A percentile compares a stretch with the other conserved stretches of the same genome.
Conservation (phyloP, 2,888 invertebrate genomes). For the Boloria selene region DNA sequence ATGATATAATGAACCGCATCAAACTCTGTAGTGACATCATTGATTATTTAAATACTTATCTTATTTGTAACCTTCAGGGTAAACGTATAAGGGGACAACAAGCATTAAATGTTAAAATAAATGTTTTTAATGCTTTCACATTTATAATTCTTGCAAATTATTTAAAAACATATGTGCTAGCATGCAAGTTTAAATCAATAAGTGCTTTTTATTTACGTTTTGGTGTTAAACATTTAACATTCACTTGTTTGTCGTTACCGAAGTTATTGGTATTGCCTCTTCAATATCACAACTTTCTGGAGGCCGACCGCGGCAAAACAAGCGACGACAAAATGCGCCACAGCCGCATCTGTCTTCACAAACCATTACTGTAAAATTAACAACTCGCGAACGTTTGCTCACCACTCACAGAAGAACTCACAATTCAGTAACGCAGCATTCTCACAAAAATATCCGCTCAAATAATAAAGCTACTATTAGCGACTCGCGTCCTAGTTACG, state of each 20-base stretch:
- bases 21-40: slow-evolving; percentile 51
- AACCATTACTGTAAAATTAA: slow-evolving; percentile 28
- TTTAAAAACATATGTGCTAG: background rate
- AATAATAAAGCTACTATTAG: slow-evolving; percentile 42
- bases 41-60: slow-evolving; percentile 27
- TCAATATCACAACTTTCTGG: slow-evolving; percentile 49
- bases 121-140: background rate
- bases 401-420: slow-evolving; percentile 41
- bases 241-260: slow-evolving; percentile 52
- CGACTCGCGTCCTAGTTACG: slow-evolving; percentile 42
- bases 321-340: slow-evolving; percentile 63
- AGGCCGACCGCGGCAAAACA: slow-evolving; percentile 62
- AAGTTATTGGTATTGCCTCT: slow-evolving; percentile 54
- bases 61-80: slow-evolving; percentile 49
- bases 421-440: slow-evolving; percentile 51
- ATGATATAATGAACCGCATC: slow-evolving; percentile 30
- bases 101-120: background rate
- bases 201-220: slow-evolving; percentile 22
- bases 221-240: slow-evolving; percentile 31
- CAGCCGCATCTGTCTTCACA: slow-evolving; percentile 55
- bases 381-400: background rate
- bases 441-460: slow-evolving; percentile 62
- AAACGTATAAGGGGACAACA: slow-evolving; percentile 45
- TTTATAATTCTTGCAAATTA: background rate
- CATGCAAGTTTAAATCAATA: slow-evolving; percentile 8